phyloP scores from a whole-genome alignment of 2,888 invertebrate species.

The Penaeus monodon region DNA sequence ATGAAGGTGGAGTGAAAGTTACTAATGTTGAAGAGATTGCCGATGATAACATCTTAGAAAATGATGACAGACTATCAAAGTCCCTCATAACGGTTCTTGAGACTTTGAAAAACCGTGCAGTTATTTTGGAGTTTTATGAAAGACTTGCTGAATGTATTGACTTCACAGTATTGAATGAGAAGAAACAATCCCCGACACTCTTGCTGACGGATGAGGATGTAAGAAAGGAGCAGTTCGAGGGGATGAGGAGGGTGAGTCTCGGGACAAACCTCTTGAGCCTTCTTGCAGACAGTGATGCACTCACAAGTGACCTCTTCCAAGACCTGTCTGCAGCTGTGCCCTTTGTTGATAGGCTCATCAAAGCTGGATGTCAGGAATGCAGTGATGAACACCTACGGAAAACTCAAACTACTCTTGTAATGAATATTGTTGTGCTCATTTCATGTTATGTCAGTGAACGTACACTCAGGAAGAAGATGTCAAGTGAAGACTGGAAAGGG shows the following conservation, averaged over 20 bases:
- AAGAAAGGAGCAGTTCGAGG: conserved; percentile 24
- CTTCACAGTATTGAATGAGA: conserved; percentile 33
- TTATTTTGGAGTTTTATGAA: conserved; percentile 46
- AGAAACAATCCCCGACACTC: background rate
- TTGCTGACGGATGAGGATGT: conserved; percentile 46
- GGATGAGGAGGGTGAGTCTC: conserved; percentile 24
- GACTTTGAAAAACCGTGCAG: conserved; percentile 3
- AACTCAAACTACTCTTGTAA: conserved; percentile 40
- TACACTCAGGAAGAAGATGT: conserved; percentile 42
- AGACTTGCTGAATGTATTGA: conserved; percentile 35
- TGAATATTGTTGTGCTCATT: conserved; percentile 52
- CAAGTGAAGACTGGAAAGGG: conserved; percentile 54
- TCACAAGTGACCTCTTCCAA: conserved; percentile 43
- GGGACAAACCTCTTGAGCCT: conserved; percentile 33
- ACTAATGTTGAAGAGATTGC: background rate
- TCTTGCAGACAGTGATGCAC: conserved; percentile 39
- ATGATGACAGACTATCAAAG: conserved; percentile 39
- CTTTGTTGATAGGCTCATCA: conserved; percentile 41
- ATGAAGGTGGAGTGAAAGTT: conserved; percentile 32
- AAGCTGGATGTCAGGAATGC: conserved; percentile 36
- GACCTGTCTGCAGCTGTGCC: conserved; percentile 52
- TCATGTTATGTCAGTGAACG: conserved; percentile 52
- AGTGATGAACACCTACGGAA: conserved; percentile 28
- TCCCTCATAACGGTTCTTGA: conserved; percentile 41
- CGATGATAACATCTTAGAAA: conserved; percentile 15